Evolutionary conservation across 2,888 invertebrate genomes (phyloP).

Genomic region (Mongoloraphidia duomilia): DNA sequence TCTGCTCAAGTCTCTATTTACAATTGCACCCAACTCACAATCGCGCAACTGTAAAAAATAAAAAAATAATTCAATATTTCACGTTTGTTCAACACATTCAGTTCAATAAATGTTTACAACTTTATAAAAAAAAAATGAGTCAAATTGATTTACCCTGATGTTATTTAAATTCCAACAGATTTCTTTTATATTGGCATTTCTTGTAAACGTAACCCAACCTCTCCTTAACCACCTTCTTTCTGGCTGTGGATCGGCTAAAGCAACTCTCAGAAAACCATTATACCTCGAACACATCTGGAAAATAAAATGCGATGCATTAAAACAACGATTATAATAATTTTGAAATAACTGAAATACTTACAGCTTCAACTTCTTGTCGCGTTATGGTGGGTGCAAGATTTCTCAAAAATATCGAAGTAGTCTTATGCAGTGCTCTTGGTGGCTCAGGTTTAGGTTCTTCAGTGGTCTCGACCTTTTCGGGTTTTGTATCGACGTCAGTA

Average conservation of each 20-base stretch:
- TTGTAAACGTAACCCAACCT: constrained; percentile 95
- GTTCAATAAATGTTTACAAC: neutral
- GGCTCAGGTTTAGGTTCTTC: constrained; percentile 32
- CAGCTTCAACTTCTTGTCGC: constrained; percentile 89
- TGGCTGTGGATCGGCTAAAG: constrained; percentile 91
- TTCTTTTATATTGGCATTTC: constrained; percentile 96
- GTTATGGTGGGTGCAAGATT: constrained; percentile 94
- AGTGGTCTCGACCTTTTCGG: constrained; percentile 31
- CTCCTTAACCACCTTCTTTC: constrained; percentile 93
- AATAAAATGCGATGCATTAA: neutral
- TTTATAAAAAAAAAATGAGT: neutral
- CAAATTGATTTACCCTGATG: constrained; percentile 48
- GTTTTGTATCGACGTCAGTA: constrained; percentile 19
- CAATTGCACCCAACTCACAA: constrained; percentile 86
- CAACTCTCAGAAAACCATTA: constrained; percentile 87
- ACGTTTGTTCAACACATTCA: neutral
- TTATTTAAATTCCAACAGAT: constrained; percentile 98
- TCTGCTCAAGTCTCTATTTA: constrained; percentile 90
- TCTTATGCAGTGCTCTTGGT: constrained; percentile 76
- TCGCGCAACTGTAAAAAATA: constrained; percentile 55
- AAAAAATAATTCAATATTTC: constrained; percentile 2
- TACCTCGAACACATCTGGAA: constrained; percentile 73
- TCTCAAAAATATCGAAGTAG: constrained; percentile 90
- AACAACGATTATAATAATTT: neutral
- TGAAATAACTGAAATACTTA: constrained; percentile 33